phyloP scores from a whole-genome alignment of 1,140 invertebrate genomes.

The Bombus polaris region DNA sequence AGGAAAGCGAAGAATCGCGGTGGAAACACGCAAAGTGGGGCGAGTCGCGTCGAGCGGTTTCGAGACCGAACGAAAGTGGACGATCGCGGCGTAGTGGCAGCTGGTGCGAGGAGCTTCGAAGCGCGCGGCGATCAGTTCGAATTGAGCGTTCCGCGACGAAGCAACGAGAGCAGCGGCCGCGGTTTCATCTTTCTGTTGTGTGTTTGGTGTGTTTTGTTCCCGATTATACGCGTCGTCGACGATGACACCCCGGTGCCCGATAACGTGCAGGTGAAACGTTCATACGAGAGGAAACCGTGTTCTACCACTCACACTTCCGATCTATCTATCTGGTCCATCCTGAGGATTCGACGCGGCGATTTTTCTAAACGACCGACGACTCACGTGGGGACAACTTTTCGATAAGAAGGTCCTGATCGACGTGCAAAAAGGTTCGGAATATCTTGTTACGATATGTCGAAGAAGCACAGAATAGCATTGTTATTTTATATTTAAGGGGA shows the following conservation, averaged over 20 bases:
- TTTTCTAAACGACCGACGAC: not conserved
- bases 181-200: not conserved
- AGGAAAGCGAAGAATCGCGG: not conserved
- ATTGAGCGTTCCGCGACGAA: slow-evolving; percentile 58
- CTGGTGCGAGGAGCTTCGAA: slow-evolving; percentile 44
- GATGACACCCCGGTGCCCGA: slow-evolving; percentile 54
- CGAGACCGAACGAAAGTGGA: slow-evolving; percentile 3
- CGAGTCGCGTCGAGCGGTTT: slow-evolving; percentile 6
- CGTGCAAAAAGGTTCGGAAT: slow-evolving; percentile 8
- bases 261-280: slow-evolving; percentile 57
- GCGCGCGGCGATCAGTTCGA: slow-evolving; percentile 58
- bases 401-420: not conserved
- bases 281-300: not conserved
- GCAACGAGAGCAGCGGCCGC: not conserved
- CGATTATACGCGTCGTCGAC: slow-evolving; percentile 35
- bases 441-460: not conserved
- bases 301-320: not conserved
- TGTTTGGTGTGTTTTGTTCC: slow-evolving; percentile 20
- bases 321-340: not conserved
- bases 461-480: no score
- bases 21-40: not conserved
- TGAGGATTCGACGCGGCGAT: not conserved
- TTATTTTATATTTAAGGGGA: no score
- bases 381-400: not conserved
- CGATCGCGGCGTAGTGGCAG: slow-evolving; percentile 13